Evolutionary conservation across 2,888 invertebrate genomes (phyloP), one percentile per base, ranked within the genome.

Genomic region (Rhaphigaster nebulosa): DNA sequence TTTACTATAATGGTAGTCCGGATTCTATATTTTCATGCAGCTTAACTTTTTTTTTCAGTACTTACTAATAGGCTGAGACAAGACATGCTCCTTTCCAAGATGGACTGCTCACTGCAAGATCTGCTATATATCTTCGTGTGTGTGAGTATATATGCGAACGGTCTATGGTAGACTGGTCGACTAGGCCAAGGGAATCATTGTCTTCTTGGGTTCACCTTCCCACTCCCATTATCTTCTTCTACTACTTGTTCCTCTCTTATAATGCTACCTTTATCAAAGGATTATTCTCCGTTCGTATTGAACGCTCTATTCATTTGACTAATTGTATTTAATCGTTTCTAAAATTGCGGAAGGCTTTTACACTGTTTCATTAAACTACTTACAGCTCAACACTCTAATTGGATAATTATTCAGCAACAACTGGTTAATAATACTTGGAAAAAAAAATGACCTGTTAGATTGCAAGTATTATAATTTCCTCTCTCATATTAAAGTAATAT

Each of bases 141-240:
- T 20, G 1, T 13, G 6, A 2, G 38, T 76, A 76, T 76, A 76
- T 76, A 76, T 38, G 34, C 8, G 38, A 13, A 8, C 8, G 23
- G 41, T 41, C 80, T 65, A 65, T 80, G 80, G 80, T 80, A 80
- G 80, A 45, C 26, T 89, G 89, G 70, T 18, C 60, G 65, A 65
- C 65, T 89, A 70, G 89, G 89, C 70, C 89, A 89, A 89, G 89
- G 70, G 26, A 18, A n/a, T 18, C 45, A 89, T 89, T 89, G 89
- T 89, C 50, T 70, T 89, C 50, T 70, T 20, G 15, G 34, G 29
- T 26, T 89, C 89, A 89, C 89, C 89, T 89, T 89, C 89, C 89
- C 89, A 89, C 89, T 88, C 56, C 23, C 38, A 88, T 88, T 60
- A 88, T 29, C 41, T 56, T 56, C 18, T 56, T 87, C n/a, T 88